Percentiles rank a stretch among this genome's conserved stretches.
Conservation (phyloP, 1,140 invertebrate species). For the Drosophila eugracilis region DNA sequence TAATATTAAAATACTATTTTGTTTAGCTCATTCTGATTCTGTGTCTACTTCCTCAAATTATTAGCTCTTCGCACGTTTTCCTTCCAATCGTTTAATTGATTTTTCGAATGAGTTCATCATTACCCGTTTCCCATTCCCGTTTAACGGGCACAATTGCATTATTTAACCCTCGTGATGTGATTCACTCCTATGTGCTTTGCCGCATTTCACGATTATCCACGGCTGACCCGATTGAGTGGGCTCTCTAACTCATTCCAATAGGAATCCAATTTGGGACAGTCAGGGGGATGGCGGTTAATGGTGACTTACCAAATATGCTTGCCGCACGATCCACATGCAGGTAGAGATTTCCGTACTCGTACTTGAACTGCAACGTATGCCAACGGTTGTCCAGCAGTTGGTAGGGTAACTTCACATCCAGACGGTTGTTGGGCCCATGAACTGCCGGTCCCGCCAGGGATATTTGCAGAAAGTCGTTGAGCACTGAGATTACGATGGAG, state of each 20-base stretch:
- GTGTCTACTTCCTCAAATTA: neutral
- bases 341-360: conserved; percentile 88
- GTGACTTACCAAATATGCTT: conserved; percentile 77
- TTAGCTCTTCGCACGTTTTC: neutral
- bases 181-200: conserved; percentile 19
- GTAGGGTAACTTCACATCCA: conserved; percentile 88
- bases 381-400: conserved; percentile 91
- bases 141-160: conserved; percentile 15
- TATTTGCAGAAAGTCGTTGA: conserved; percentile 89
- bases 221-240: conserved; percentile 7
- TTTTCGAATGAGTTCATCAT: conserved; percentile 29
- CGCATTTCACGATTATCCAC: conserved; percentile 27
- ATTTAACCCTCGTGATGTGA: conserved; percentile 23
- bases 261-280: conserved; percentile 3
- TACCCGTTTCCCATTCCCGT: neutral
- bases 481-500: conserved; percentile 88
- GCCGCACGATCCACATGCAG: conserved; percentile 85
- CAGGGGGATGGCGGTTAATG: conserved; percentile 1
- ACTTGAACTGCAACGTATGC: conserved; percentile 87
- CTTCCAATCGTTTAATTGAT: conserved; percentile 15
- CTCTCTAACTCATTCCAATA: neutral
- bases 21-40: neutral
- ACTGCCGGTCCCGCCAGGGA: conserved; percentile 87
- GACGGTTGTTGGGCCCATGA: conserved; percentile 85
- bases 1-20: no score